Percentiles rank a stretch among this genome's conserved stretches.
phyloP scores from a whole-genome alignment of 2,888 invertebrate species.

The Tipula helvola region DNA sequence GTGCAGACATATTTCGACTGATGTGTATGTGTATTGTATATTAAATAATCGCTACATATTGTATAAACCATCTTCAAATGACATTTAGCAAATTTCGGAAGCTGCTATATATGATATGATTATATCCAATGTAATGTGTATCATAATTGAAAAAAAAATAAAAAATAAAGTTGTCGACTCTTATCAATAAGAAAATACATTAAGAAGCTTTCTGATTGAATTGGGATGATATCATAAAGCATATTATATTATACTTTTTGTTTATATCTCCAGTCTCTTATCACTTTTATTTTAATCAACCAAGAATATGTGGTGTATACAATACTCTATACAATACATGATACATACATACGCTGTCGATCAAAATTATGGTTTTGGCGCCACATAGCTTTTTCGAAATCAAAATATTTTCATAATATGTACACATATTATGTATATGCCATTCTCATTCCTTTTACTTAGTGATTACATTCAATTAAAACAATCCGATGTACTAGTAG shows the following conservation, averaged over 20 bases:
- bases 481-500: neutral
- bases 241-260: neutral
- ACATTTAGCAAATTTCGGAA: too few species aligned
- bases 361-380: neutral
- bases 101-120: too few species aligned
- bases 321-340: neutral
- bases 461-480: neutral
- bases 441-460: neutral
- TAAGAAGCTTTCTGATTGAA: neutral
- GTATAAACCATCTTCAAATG: too few species aligned
- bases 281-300: neutral
- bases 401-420: neutral
- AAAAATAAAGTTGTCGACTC: too few species aligned
- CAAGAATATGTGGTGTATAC: neutral
- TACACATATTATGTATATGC: neutral
- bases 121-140: too few species aligned
- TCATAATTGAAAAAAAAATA: too few species aligned
- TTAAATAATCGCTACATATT: too few species aligned
- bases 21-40: too few species aligned
- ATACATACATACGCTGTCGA: neutral
- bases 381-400: neutral
- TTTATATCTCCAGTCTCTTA: neutral
- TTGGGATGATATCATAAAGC: neutral
- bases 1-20: too few species aligned
- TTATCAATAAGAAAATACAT: neutral